Base-by-base conservation (phyloP, 1,140 invertebrate genomes). In the Venustaconcha ellipsiformis region DNA sequence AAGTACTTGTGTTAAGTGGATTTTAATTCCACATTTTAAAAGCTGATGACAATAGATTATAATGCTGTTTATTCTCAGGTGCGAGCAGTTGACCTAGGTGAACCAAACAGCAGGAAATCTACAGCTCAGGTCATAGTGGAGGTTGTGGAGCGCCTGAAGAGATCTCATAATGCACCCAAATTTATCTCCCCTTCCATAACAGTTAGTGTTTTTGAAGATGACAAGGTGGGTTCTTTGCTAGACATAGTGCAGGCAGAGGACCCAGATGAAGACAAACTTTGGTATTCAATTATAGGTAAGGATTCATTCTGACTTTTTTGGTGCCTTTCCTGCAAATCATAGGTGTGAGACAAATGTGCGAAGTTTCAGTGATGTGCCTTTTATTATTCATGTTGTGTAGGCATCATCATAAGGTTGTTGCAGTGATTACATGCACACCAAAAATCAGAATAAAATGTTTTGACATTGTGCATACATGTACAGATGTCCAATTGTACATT, bases 231-330 rank as follows among this genome's bases (percentile, higher is more conserved):
- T 14, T 95, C 95, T 88, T 90, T 96, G 68, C 94, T 98, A 0
- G 92, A 94, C 15, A 91, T 96, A 26, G 92, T 97, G 70, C 93
- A 95, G 82, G 96, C 96, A 0, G 90, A 92, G 13, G 96, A 98
- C 90, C 92, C 93, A 66, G 96, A 98, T 84, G 93, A 93, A 55
- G 95, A 97, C 86, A 92, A 92, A 64, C 89, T 99, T 60, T 98
- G 95, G 94, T 98, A 95, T 88, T 94, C 95, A 82, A 98, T 98
- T 78, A 92, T 94, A 64, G 95, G 95, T 96, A 90, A 92, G 94
- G 66, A 48, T 48, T 48, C 37, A 48, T 48, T 48, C 6, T 48
- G 37, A 6, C 37, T 48, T 48, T 48, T 48, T 30, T 30, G 26
- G 26, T 48, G 37, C 37, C 37, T 8, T 48, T 6, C 37, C 37